Percentiles rank a stretch among this genome's conserved stretches.
Evolutionary conservation across 2,888 invertebrate species (phyloP).

Genomic region (Crioceris asparagi): DNA sequence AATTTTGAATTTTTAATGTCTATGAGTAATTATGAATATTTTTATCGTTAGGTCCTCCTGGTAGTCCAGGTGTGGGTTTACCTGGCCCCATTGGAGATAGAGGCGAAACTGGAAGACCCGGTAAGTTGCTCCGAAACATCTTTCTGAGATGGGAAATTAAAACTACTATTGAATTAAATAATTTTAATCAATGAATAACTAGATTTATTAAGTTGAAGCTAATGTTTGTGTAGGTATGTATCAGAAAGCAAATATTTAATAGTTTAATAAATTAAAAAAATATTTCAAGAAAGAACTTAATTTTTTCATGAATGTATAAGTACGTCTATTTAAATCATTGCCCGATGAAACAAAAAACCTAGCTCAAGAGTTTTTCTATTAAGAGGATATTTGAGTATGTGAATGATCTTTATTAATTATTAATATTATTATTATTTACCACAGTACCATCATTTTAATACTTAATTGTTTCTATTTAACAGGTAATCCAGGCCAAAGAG

Average conservation of each 20-base stretch:
- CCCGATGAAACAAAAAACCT: too few relatives aligned
- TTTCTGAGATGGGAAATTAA: too few relatives aligned
- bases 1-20: slow-evolving; percentile 1
- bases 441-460: slow-evolving; percentile 1
- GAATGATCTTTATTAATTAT: slow-evolving; percentile 1
- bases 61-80: slow-evolving; percentile 51
- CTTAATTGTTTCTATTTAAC: background rate
- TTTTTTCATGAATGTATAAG: too few relatives aligned
- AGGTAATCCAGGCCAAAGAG: slow-evolving; percentile 37
- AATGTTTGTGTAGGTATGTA: too few relatives aligned
- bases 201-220: too few relatives aligned
- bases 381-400: background rate
- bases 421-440: slow-evolving; percentile 2
- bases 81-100: slow-evolving; percentile 66
- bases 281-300: too few relatives aligned
- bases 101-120: slow-evolving; percentile 64
- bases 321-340: too few relatives aligned
- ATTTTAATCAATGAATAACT: too few relatives aligned
- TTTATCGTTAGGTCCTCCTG: slow-evolving; percentile 48
- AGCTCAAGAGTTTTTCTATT: background rate
- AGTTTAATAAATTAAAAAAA: too few relatives aligned
- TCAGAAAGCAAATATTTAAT: too few relatives aligned
- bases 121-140: slow-evolving; percentile 34
- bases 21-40: slow-evolving; percentile 1
- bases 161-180: too few relatives aligned